A percentile compares a stretch with the other conserved stretches of the same genome.
phyloP scores from a whole-genome alignment of 2,113 vertebrate species.

The Oncorhynchus kisutch region DNA sequence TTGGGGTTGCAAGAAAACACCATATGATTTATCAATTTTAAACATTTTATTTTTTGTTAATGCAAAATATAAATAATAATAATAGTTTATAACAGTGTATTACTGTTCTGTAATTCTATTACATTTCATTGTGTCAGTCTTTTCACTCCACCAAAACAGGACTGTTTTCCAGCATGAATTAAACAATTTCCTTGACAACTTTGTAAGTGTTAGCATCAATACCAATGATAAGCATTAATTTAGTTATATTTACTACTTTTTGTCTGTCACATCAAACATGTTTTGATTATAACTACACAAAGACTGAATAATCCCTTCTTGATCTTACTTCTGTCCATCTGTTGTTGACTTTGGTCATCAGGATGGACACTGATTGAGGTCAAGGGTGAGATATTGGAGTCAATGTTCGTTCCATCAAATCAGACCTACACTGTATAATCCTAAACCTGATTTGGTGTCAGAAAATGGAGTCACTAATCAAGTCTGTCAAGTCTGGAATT shows the following conservation, averaged over 20 bases:
- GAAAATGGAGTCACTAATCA: background rate
- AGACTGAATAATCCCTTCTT: constrained; percentile 50
- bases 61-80: too few relatives aligned
- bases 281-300: constrained; percentile 21
- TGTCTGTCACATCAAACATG: constrained; percentile 7
- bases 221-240: background rate
- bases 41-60: too few relatives aligned
- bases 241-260: background rate
- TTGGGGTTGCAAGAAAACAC: too few relatives aligned
- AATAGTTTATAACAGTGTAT: too few relatives aligned
- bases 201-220: too few relatives aligned
- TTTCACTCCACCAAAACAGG: background rate
- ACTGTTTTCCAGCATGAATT: background rate
- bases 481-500: background rate
- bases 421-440: constrained; percentile 42
- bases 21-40: too few relatives aligned
- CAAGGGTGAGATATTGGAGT: constrained; percentile 8
- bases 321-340: constrained; percentile 56
- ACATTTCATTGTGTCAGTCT: background rate
- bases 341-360: constrained; percentile 59
- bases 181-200: background rate
- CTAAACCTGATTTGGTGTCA: constrained; percentile 46
- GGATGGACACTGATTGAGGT: constrained; percentile 47
- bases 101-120: background rate
- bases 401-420: constrained; percentile 12